Base-by-base conservation (phyloP, 2,888 invertebrate genomes). In the Troides aeacus region DNA sequence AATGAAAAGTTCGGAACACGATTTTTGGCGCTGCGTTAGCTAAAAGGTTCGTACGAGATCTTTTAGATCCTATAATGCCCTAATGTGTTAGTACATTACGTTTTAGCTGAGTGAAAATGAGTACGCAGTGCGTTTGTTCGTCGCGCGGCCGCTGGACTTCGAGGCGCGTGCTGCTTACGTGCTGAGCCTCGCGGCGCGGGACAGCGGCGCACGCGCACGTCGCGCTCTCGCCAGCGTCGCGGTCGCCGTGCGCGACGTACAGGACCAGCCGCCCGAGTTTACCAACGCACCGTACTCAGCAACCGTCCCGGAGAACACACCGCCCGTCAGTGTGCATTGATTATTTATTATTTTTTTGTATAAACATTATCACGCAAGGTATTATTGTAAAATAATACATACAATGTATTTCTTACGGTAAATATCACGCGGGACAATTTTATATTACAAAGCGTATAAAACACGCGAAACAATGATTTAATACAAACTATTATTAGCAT, bases 241-340 rank as follows among this genome's bases (percentile, higher is more conserved):
- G 0, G 95, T 96, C 0, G 94, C 95, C 58, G 94, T 97, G 8
- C 88, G 94, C 71, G 97, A 97, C 81, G 95, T 97, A 0, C 97
- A 95, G 81, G 97, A 97, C 84, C 97, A 97, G 77, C 95, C 96
- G 10, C 97, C 97, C 0, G 89, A 94, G n/a, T 97, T 97, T 79
- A 83, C 95, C 0, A 96, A 96, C 80, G 95, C 96, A 0, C 97
- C 97, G 0, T 97, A 96, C 79, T 96, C 96, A 6, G 95, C 95
- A 0, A 95, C 95, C 0, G 93, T 97, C 0, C 92, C 94, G 5
- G 97, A 97, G 85, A 96, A 96, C 77, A 95, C 95, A 0, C 88
- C 93, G 1, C 90, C 94, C 70, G 95, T 95, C 83, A 77, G 83
- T 75, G 21, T 39, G 30, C 4, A 30, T 30, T 30, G 30, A 30